Evolutionary conservation across 2,888 invertebrate genomes (phyloP), one percentile per base, ranked within the genome.

Genomic region (Epinotia nisella): DNA sequence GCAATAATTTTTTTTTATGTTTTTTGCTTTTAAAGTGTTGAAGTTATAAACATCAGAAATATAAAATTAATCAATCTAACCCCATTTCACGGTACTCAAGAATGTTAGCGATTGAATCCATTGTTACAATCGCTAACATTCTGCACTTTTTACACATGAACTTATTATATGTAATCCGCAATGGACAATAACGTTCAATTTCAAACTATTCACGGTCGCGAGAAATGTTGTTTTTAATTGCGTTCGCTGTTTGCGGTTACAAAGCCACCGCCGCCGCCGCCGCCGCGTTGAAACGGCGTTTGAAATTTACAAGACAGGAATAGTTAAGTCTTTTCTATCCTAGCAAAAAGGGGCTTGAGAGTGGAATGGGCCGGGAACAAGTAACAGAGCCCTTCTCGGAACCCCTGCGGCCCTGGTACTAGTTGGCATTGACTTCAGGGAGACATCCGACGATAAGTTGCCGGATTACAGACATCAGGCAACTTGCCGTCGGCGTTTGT

Each of bases 401-500:
- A 53, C 75, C 85, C 81, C 83, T 90, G 85, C 39, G 68, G 75
- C 81, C 93, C 92, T 93, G 84, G 93, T 93, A 90, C 86, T 87
- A 91, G 88, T 93, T 93, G 93, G 93, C 93, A 93, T 93, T 93
- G 93, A 93, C 89, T 92, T 87, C 86, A 85, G 85, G 85, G 84
- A 89, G 87, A 82, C 82, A 83, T 84, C 81, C 77, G 80, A 81
- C 83, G 86, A 86, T 83, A 84, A 84, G 83, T 82, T 80, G 82
- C 74, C 75, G 81, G 83, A 83, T 83, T 80, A 78, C 72, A 39
- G 29, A 3, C 21, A 39, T 74, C 74, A 51, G 35, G 39, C 67
- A 49, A 68, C 64, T 64, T 64, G 64, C 73, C 73, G 73, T 51
- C 73, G 68, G 68, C 64, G 51, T 64, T 69, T 69, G 69, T 73